Percentiles rank a stretch among this genome's conserved stretches.
Conservation (phyloP, 2,113 vertebrate genomes). For the Bubo blakistoni region DNA sequence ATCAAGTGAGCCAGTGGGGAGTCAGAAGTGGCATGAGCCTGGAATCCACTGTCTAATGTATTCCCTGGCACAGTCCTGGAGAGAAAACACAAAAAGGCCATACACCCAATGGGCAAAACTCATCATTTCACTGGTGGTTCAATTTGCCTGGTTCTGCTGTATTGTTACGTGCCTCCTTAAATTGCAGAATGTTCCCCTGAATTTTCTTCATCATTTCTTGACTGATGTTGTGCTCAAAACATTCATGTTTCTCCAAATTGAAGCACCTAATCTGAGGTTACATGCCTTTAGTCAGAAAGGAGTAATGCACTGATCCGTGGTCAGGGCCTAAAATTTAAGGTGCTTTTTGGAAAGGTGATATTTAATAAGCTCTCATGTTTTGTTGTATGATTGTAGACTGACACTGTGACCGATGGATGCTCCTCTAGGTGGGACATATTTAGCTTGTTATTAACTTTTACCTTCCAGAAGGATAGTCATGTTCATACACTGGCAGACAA, state of each 20-base stretch:
- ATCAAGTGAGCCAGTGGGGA: background rate
- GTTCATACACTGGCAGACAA: background rate
- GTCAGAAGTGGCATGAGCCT: background rate
- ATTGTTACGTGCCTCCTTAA: background rate
- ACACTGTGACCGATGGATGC: background rate
- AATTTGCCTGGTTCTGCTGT: background rate
- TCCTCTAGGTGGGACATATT: background rate
- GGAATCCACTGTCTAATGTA: background rate
- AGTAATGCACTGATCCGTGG: background rate
- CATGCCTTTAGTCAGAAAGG: background rate
- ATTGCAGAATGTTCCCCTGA: background rate
- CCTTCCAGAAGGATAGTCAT: background rate
- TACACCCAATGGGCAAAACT: background rate
- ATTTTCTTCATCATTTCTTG: background rate
- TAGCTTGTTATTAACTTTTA: background rate
- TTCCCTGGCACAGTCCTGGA: background rate
- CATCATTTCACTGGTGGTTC: background rate
- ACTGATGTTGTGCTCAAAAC: background rate
- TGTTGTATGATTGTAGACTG: background rate
- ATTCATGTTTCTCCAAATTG: background rate
- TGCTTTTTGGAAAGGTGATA: background rate
- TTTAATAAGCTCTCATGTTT: background rate
- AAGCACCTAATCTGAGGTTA: background rate
- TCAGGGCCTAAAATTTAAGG: background rate
- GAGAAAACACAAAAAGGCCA: background rate